phyloP scores from a whole-genome alignment of 2,888 invertebrate species.

The Seladonia tumulorum region DNA sequence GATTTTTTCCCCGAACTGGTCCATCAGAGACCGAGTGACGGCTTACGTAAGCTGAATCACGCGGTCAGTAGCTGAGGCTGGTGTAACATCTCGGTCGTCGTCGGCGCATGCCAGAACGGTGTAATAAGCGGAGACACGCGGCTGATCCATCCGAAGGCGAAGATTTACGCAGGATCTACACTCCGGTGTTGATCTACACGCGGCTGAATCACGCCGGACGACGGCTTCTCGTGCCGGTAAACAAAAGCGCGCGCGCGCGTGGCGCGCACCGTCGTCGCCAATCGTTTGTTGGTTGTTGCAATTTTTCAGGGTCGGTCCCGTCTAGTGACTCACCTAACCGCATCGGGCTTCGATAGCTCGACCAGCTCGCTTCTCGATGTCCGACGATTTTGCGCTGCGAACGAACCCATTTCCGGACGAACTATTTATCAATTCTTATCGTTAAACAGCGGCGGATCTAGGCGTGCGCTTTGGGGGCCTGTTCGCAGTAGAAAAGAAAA shows the following conservation, averaged over 20 bases:
- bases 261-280: conserved; percentile 20
- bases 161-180: neutral
- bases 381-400: conserved; percentile 40
- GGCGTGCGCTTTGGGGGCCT: too few species aligned
- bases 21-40: too few species aligned
- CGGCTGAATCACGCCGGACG: conserved; percentile 38
- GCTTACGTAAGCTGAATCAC: conserved; percentile 1
- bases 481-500: too few species aligned
- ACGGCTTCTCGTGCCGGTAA: conserved; percentile 33
- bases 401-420: neutral
- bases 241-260: conserved; percentile 53
- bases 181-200: conserved; percentile 19
- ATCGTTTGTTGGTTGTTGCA: conserved; percentile 38
- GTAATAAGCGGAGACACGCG: neutral
- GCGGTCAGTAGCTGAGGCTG: neutral
- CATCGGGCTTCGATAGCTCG: conserved; percentile 73
- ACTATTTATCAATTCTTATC: neutral
- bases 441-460: too few species aligned
- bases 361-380: conserved; percentile 67
- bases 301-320: conserved; percentile 66
- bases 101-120: neutral
- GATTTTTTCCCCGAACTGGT: neutral
- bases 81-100: neutral
- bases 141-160: neutral
- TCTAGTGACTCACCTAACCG: conserved; percentile 70